phyloP scores from a whole-genome alignment of 2,797 vertebrate genomes.

The Sternotherus odoratus region DNA sequence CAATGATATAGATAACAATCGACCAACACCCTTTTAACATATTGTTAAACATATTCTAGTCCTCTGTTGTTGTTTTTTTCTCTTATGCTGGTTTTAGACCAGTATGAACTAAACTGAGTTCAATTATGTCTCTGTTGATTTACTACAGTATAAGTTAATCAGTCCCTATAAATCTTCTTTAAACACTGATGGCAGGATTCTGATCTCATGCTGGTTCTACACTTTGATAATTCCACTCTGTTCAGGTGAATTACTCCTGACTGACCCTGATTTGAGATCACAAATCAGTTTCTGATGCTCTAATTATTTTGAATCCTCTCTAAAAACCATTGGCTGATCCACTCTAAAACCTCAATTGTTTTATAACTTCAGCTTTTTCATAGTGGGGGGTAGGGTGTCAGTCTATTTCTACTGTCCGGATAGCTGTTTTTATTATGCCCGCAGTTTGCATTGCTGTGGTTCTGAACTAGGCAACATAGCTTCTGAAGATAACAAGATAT shows the following conservation, averaged over 20 bases:
- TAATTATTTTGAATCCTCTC: not conserved
- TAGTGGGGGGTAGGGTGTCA: not conserved
- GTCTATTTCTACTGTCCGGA: too few relatives aligned
- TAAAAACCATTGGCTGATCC: not conserved
- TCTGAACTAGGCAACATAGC: not conserved
- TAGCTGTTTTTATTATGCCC: accelerated
- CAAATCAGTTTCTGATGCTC: not conserved
- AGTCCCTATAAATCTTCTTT: not conserved
- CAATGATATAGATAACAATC: not conserved
- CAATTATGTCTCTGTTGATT: not conserved
- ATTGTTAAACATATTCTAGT: not conserved
- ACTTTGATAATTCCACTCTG: not conserved
- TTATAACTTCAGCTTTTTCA: not conserved
- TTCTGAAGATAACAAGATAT: not conserved
- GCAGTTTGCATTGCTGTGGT: not conserved
- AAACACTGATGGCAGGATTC: not conserved
- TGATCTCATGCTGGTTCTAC: not conserved
- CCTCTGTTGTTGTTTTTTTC: not conserved
- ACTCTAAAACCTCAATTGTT: not conserved
- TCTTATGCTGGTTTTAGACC: not conserved
- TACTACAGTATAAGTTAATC: not conserved
- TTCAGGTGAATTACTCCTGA: not conserved
- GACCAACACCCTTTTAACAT: not conserved
- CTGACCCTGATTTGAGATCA: not conserved
- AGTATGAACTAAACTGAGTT: not conserved